Conservation (phyloP, 2,888 invertebrate genomes). For the Trichogramma dendrolimi region DNA sequence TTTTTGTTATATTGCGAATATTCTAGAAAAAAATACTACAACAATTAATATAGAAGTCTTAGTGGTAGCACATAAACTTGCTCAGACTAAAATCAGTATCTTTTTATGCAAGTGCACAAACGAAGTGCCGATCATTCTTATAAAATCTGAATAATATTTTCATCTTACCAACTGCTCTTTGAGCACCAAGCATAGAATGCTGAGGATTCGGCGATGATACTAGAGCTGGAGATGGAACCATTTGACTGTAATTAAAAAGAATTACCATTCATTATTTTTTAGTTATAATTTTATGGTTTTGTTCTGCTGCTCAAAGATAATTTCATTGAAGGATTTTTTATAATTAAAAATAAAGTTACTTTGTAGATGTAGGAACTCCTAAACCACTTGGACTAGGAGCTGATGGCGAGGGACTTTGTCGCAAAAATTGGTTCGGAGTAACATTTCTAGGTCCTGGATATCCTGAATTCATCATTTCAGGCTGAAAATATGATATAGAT, state of each 20-base stretch:
- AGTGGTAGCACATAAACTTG: no score
- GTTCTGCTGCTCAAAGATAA: neutral
- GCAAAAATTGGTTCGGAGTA: conserved; percentile 70
- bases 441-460: conserved; percentile 60
- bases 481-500: conserved; percentile 32
- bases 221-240: conserved; percentile 68
- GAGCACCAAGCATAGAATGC: conserved; percentile 60
- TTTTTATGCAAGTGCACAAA: neutral
- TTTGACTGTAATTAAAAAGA: conserved; percentile 53
- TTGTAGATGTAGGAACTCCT: conserved; percentile 51
- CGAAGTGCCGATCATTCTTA: neutral
- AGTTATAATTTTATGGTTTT: conserved; percentile 6
- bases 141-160: conserved; percentile 27
- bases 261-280: neutral
- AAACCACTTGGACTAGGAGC: conserved; percentile 68
- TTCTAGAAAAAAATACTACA: neutral
- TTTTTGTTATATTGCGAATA: conserved; percentile 5
- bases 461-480: conserved; percentile 55
- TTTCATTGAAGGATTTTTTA: neutral
- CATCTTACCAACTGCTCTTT: conserved; percentile 56
- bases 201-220: conserved; percentile 67
- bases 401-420: conserved; percentile 76
- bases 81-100: no score
- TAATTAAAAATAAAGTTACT: conserved; percentile 8
- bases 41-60: no score